Conservation (phyloP, 2,797 vertebrate genomes). For the Betta splendens region DNA sequence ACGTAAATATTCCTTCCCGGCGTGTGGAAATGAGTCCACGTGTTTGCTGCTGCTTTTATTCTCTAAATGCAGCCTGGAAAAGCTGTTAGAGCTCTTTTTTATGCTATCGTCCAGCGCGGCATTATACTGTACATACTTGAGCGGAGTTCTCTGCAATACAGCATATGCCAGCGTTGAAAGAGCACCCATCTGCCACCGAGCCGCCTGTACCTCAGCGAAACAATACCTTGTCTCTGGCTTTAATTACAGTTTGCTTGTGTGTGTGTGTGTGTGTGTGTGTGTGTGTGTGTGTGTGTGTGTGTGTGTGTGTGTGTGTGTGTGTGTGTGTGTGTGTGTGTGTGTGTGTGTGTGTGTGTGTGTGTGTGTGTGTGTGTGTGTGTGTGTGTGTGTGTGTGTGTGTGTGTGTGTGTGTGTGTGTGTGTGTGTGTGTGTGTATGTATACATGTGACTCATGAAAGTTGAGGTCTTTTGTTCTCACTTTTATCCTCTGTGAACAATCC, state of each 20-base stretch:
- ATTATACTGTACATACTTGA: constrained; percentile 56
- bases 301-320: constrained; percentile 52
- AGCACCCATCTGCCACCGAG: constrained; percentile 86
- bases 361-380: constrained; percentile 73
- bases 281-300: constrained; percentile 50
- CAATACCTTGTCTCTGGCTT: constrained; percentile 78
- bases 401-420: constrained; percentile 83
- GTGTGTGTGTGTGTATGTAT: constrained; percentile 53
- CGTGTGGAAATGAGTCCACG: not conserved
- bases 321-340: constrained; percentile 49
- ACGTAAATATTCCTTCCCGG: constrained; percentile 7
- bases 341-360: constrained; percentile 53
- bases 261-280: constrained; percentile 53
- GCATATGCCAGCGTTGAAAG: constrained; percentile 83
- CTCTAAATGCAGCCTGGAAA: constrained; percentile 25
- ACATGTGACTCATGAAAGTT: constrained; percentile 60
- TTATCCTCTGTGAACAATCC: constrained; percentile 60
- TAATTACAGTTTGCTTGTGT: constrained; percentile 86
- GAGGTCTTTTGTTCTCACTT: constrained; percentile 64
- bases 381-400: constrained; percentile 77
- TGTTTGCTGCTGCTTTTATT: not conserved
- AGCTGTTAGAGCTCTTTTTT: constrained; percentile 26
- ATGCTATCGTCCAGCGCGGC: constrained; percentile 9
- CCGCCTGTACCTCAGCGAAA: constrained; percentile 75
- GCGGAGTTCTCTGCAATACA: constrained; percentile 71